Evolutionary conservation across 2,113 vertebrate species (phyloP), one percentile per base, ranked within the genome.

Genomic region (Festucalex cinctus): DNA sequence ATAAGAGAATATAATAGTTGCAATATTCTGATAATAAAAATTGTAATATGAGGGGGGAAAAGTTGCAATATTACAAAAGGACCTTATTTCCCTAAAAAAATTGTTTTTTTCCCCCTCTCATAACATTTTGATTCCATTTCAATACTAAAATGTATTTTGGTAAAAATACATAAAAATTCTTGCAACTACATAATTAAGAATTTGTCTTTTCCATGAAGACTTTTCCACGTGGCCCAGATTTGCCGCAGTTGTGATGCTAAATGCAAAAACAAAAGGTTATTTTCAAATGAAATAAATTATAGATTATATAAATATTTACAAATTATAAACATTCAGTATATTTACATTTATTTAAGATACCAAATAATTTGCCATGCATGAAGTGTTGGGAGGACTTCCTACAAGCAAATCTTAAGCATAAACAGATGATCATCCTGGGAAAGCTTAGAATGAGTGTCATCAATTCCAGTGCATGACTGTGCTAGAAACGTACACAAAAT

Each of bases 261-360:
- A 77, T 57, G 39, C 20, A 80, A 77, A 73, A 82, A 51, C 79
- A 77, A 73, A 82, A 51, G 72, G 71, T 77, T 82, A 68, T 60
- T 78, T 78, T 79, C 53, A 65, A 87, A 80, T 83, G 74, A 71
- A 91, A 91, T 91, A 91, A 91, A 90, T 91, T 89, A 92, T 71
- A 74, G 71, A 80, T 75, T 72, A 73, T 85, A 88, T 24, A 37
- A 13, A 7, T 90, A 84, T 91, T 81, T 83, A 91, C 71, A 87
- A 78, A 75, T 74, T 69, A 88, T 77, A 75, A 82, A 66, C 60
- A 84, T 69, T 75, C 28, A 68, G 44, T 56, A 71, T 90, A 91
- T 92, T 83, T 93, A 93, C 88, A 91, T 32, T 22, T 49, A 59
- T 75, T 72, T 87, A 80, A 78, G 60, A 85, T 71, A 71, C 75